A percentile compares a stretch with the other conserved stretches of the same genome.
Conservation (phyloP, 2,113 vertebrate genomes). For the Dicaeum eximium region DNA sequence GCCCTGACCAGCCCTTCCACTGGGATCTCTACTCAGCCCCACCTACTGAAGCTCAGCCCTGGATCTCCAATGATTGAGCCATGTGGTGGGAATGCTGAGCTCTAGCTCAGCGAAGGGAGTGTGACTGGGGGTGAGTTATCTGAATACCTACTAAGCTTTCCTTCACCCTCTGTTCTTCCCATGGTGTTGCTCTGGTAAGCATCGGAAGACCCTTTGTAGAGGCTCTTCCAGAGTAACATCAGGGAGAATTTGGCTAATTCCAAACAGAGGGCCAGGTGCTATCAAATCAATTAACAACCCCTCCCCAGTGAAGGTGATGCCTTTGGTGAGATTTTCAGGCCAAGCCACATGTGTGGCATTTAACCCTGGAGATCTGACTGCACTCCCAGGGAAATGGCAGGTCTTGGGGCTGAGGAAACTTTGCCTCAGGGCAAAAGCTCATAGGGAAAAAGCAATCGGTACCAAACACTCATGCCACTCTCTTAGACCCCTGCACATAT, state of each 20-base stretch:
- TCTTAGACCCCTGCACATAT: neutral
- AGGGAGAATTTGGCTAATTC: neutral
- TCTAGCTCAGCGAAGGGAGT: neutral
- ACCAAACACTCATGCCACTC: neutral
- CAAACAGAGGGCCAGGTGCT: neutral
- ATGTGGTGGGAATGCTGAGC: accelerated
- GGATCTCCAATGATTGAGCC: neutral
- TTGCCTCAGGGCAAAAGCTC: neutral
- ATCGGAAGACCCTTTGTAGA: neutral
- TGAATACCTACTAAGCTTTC: neutral
- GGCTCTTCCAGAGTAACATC: neutral
- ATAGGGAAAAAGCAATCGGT: neutral
- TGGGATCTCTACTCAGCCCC: neutral
- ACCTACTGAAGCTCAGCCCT: neutral
- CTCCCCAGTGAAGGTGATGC: neutral
- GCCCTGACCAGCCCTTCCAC: neutral
- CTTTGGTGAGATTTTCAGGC: neutral
- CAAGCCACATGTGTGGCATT: neutral
- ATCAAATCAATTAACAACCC: neutral
- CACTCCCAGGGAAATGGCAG: neutral
- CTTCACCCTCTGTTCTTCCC: neutral
- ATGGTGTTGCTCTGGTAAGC: neutral
- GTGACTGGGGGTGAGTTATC: neutral
- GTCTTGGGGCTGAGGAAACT: neutral
- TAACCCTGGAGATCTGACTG: neutral